Evolutionary conservation across 2,797 vertebrate genomes (phyloP), one percentile per base, ranked within the genome.

Genomic region (Rhinoraja longicauda): DNA sequence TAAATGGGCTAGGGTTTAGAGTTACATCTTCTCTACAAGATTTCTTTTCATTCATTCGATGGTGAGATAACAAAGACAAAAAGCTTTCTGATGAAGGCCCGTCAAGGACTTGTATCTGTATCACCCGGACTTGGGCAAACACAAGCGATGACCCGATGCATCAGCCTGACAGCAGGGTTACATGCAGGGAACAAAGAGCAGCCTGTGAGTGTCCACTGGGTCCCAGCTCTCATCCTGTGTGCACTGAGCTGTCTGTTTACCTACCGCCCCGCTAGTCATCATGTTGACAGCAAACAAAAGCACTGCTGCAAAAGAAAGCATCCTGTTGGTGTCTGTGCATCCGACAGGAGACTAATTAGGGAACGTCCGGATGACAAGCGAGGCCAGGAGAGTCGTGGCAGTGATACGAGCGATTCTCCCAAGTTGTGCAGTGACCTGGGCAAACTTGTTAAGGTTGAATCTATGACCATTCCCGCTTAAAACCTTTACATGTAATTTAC

Each of bases 181-280:
- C 24, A 29, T 29, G 8, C n/a, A 24, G n/a, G 21, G 84, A 88
- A 88, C 84, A 88, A 67, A 67, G 29, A 88, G 1, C n/a, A 88
- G 2, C 84, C 84, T 88, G n/a, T 88, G 59, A 67, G 13, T 64
- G n/a, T 32, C n/a, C 84, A 10, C n/a, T 67, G 59, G 59, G 17
- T 88, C n/a, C 67, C 17, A 19, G 15, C n/a, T 12, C 59, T 88
- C 17, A 67, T 88, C 84, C 32, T 88, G 62, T 36, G 59, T 67
- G 64, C 36, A 67, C 84, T 36, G 84, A 64, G 84, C n/a, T 88
- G 17, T 88, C 59, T 36, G 84, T 88, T 88, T 88, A 88, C 84
- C 29, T 64, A 64, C 84, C n/a, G 7, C 2, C 59, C 59, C 62
- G 36, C 29, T 6, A 67, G 59, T 67, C n/a, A 88, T 67, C 62